phyloP scores from a whole-genome alignment of 2,888 invertebrate genomes.

The Lymantria monacha region DNA sequence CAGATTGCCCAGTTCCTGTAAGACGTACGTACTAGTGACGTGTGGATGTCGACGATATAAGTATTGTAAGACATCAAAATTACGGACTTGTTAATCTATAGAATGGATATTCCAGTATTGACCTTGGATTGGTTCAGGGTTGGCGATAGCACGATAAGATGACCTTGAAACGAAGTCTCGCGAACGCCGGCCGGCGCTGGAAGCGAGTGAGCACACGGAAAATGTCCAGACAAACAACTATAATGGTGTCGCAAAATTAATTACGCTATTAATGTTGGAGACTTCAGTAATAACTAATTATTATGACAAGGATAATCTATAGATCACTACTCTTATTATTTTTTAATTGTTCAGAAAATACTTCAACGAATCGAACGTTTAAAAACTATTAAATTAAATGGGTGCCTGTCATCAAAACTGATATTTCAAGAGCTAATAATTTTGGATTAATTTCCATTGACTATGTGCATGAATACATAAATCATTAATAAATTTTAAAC shows the following conservation, averaged over 20 bases:
- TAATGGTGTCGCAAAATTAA: slow-evolving; percentile 55
- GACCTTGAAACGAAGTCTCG: slow-evolving; percentile 74
- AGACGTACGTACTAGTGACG: slow-evolving; percentile 58
- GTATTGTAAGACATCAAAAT: slow-evolving; percentile 25
- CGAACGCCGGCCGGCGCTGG: slow-evolving; percentile 74
- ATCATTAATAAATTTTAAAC: too few relatives aligned
- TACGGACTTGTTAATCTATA: slow-evolving; percentile 25
- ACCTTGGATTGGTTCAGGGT: slow-evolving; percentile 70
- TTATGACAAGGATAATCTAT: not conserved
- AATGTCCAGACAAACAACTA: slow-evolving; percentile 74
- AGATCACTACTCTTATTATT: not conserved
- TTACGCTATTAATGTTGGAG: not conserved
- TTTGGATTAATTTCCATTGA: too few relatives aligned
- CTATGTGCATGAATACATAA: too few relatives aligned
- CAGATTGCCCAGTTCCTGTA: slow-evolving; percentile 78
- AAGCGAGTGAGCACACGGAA: slow-evolving; percentile 67
- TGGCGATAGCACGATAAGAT: slow-evolving; percentile 79
- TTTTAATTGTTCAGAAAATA: not conserved
- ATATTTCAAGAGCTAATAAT: too few relatives aligned
- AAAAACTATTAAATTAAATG: not conserved
- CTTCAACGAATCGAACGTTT: not conserved
- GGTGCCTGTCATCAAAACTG: not conserved
- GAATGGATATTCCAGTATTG: slow-evolving; percentile 44
- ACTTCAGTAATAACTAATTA: not conserved
- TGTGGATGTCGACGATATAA: slow-evolving; percentile 40